Evolutionary conservation across 2,113 vertebrate genomes (phyloP), one percentile per base, ranked within the genome.

Genomic region (Todiramphus chloris): DNA sequence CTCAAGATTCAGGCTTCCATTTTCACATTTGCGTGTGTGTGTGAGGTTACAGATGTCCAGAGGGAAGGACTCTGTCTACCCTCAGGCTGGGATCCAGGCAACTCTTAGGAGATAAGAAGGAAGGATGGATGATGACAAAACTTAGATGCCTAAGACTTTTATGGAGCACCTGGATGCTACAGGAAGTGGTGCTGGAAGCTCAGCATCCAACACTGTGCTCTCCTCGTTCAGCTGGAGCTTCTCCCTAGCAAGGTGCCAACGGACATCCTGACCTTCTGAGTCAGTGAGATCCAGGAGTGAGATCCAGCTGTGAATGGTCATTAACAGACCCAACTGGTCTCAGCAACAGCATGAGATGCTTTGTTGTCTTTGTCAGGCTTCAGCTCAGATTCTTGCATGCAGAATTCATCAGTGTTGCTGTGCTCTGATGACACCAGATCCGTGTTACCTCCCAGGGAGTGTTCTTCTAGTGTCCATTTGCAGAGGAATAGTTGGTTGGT

Each of bases 51-150:
- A 84, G 56, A 75, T 68, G 44, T 73, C 83, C 13, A 2, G 23
- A 73, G 83, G 44, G 66, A 75, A 89, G 77, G 74, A 84, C 35
- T 79, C 28, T 87, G 13, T 37, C 74, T 89, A 2, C 39, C 81
- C 46, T 81, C 25, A 81, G 83, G 73, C 86, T 87, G 44, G 46
- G 70, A 64, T 84, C 39, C 90, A 83, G 85, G 51, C n/a, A 87
- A 28, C 37, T 75, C 67, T 91, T 33, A 23, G 58, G 37, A 87
- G 44, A 39, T 46, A 91, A 89, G 60, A 24, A 77, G 23, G 69
- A 75, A 84, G 33, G 28, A 18, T 50, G 37, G 41, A 28, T 41
- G 44, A 28, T 41, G 51, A 59, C 41, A 89, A 60, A 89, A 89
- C 39, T 39, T 16, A 31, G 53, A 64, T 21, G 24, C 28, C 43